Conservation (phyloP, 2,888 invertebrate genomes). For the Agrilus cyanescens region DNA sequence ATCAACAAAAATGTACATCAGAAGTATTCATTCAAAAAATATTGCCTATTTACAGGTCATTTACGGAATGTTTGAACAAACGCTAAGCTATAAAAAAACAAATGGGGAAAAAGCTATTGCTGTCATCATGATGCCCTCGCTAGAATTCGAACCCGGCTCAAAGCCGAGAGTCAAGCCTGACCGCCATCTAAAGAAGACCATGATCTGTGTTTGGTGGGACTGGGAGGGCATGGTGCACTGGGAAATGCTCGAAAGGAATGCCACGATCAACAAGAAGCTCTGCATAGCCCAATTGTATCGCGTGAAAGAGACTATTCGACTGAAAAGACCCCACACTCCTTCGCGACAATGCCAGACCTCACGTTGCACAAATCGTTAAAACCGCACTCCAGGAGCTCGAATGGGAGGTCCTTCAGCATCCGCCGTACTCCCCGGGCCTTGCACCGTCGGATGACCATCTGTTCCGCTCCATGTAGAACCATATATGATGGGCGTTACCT, state of each 20-base stretch:
- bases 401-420: constrained; percentile 13
- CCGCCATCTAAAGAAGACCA: constrained; percentile 1
- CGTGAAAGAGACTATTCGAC: background rate
- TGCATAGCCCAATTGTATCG: background rate
- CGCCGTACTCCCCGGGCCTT: constrained; percentile 13
- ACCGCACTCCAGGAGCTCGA: constrained; percentile 5
- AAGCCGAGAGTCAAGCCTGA: background rate
- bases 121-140: no score
- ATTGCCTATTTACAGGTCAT: no score
- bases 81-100: no score
- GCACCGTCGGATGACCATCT: constrained; percentile 11
- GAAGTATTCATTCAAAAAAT: no score
- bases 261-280: background rate
- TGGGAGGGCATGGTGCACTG: background rate
- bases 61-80: no score
- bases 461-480: no score
- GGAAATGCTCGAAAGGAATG: background rate
- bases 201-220: constrained; percentile 2
- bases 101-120: no score
- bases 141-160: no score
- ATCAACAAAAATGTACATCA: no score
- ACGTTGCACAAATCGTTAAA: constrained; percentile 4
- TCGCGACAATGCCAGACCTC: constrained; percentile 8
- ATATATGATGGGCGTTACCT: no score
- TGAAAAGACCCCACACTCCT: constrained; percentile 1